Conservation (phyloP, 2,888 invertebrate species). For the Augiades crinisus region DNA sequence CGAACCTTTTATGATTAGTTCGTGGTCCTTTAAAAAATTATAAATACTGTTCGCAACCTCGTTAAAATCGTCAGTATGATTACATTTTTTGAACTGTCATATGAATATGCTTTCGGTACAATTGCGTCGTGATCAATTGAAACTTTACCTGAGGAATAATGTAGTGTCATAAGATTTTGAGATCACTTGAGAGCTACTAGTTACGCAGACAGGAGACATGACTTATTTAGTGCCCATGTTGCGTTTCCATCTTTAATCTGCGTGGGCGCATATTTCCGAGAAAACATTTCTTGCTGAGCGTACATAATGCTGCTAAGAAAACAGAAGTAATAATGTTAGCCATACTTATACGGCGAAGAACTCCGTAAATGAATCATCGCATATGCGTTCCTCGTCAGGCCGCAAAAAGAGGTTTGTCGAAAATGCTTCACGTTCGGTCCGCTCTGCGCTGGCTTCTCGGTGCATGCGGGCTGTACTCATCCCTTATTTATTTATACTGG, state of each 20-base stretch:
- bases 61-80: too few species aligned
- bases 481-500: slow-evolving; percentile 80
- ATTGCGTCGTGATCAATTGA: slow-evolving; percentile 5
- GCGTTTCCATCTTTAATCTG: slow-evolving; percentile 78
- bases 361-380: slow-evolving; percentile 79
- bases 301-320: slow-evolving; percentile 75
- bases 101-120: too few species aligned
- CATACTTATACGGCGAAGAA: slow-evolving; percentile 72
- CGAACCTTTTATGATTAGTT: too few species aligned
- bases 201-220: slow-evolving; percentile 66
- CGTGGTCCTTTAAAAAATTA: too few species aligned
- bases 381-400: slow-evolving; percentile 74
- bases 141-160: slow-evolving; percentile 39
- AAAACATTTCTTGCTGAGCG: slow-evolving; percentile 75
- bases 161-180: slow-evolving; percentile 50
- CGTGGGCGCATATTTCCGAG: slow-evolving; percentile 78
- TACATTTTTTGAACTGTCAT: too few species aligned
- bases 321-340: slow-evolving; percentile 78
- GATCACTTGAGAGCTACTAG: slow-evolving; percentile 58
- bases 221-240: slow-evolving; percentile 77
- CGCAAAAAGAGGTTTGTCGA: slow-evolving; percentile 79
- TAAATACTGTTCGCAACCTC: too few species aligned
- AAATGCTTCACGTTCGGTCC: slow-evolving; percentile 71
- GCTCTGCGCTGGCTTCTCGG: slow-evolving; percentile 49
- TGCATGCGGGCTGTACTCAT: slow-evolving; percentile 64